Percentiles rank a stretch among this genome's conserved stretches.
Evolutionary conservation across 1,140 invertebrate genomes (phyloP).

Genomic region (Holotrichia oblita): DNA sequence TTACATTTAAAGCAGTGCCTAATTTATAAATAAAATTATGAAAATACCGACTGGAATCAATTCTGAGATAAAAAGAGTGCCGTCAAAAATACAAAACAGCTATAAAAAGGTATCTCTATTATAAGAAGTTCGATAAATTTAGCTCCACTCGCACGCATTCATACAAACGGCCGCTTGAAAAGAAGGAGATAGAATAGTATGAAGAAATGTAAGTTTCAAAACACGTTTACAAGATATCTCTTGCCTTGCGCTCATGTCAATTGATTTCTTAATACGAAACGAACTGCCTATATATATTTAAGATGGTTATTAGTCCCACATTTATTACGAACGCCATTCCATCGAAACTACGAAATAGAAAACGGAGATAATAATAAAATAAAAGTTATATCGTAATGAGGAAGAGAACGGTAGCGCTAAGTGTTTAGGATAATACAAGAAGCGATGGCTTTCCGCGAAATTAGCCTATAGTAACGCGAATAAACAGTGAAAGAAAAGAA

Average conservation of each 20-base stretch:
- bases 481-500: slow-evolving; percentile 21
- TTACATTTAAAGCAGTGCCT: slow-evolving; percentile 5
- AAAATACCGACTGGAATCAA: slow-evolving; percentile 7
- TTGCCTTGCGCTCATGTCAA: slow-evolving; percentile 11
- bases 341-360: not conserved
- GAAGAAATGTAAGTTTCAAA: slow-evolving; percentile 7
- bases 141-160: not conserved
- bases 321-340: not conserved
- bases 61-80: not conserved
- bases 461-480: not conserved
- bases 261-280: slow-evolving; percentile 26
- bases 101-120: slow-evolving; percentile 21
- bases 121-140: slow-evolving; percentile 15
- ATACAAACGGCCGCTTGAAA: not conserved
- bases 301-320: not conserved
- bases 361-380: slow-evolving; percentile 20
- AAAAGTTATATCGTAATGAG: slow-evolving; percentile 17
- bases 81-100: slow-evolving; percentile 9
- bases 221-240: slow-evolving; percentile 26
- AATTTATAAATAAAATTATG: slow-evolving; percentile 19
- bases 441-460: not conserved
- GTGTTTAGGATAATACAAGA: slow-evolving; percentile 5
- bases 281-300: not conserved
- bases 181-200: not conserved
- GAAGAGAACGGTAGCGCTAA: not conserved